phyloP scores from a whole-genome alignment of 2,888 invertebrate genomes.

The Habrosyne pyritoides region DNA sequence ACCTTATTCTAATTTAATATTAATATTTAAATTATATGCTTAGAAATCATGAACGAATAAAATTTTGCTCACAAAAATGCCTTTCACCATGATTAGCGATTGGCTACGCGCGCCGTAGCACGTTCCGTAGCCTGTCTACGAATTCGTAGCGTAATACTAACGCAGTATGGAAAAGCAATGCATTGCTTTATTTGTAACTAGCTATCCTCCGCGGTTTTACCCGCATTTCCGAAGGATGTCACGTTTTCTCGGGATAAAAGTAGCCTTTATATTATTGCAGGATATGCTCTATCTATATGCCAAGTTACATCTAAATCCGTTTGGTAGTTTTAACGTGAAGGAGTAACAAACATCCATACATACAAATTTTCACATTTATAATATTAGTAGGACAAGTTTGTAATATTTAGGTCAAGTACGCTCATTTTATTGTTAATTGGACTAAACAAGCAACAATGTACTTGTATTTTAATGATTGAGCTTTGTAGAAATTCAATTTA shows the following conservation, averaged over 20 bases:
- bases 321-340: no score
- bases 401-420: constrained; percentile 35
- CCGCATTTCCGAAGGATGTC: no score
- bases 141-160: constrained; percentile 1
- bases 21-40: no score
- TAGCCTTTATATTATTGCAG: no score
- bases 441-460: constrained; percentile 21
- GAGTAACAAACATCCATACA: no score
- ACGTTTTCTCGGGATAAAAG: no score
- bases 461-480: constrained; percentile 31
- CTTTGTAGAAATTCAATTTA: constrained; percentile 17
- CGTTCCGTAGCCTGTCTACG: background rate
- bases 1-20: no score
- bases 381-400: no score
- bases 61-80: background rate
- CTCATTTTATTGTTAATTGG: constrained; percentile 26
- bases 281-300: no score
- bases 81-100: background rate
- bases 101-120: background rate
- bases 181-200: constrained; percentile 22
- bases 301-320: no score
- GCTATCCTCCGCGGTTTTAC: no score
- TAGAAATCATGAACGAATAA: background rate
- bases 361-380: no score
- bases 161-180: background rate